Evolutionary conservation across 2,888 invertebrate species (phyloP).

Genomic region (Hemaris fuciformis): DNA sequence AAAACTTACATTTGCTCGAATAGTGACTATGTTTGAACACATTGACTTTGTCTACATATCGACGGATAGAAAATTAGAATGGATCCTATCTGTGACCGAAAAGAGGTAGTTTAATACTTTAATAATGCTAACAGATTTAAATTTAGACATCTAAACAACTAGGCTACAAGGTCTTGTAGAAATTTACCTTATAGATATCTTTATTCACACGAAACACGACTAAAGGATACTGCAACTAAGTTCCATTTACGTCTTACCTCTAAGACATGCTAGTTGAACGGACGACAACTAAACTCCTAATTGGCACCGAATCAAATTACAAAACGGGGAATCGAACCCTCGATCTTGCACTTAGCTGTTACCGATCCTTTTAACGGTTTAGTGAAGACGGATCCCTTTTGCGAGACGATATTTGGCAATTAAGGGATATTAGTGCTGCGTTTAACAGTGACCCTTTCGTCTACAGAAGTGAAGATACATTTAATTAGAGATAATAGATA

Average conservation of each 20-base stretch:
- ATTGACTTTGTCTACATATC: no score
- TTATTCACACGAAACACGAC: neutral
- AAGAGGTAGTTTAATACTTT: no score
- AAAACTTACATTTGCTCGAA: no score
- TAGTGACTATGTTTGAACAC: no score
- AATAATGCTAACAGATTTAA: no score
- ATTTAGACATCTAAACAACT: no score
- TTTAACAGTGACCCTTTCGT: constrained; percentile 12
- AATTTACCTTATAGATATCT: neutral
- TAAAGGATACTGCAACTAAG: constrained; percentile 39
- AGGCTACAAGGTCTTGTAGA: neutral
- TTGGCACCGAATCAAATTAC: constrained; percentile 78
- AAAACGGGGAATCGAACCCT: constrained; percentile 76
- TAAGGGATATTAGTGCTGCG: constrained; percentile 54
- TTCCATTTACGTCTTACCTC: constrained; percentile 51
- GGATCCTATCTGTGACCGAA: no score
- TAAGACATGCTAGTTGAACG: constrained; percentile 53
- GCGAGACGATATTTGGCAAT: constrained; percentile 74
- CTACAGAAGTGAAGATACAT: neutral
- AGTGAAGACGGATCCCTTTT: constrained; percentile 74
- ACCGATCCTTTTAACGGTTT: constrained; percentile 80
- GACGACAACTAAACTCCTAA: constrained; percentile 65
- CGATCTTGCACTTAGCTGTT: constrained; percentile 74
- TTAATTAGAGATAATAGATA: neutral
- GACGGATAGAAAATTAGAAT: no score